Base-by-base conservation (phyloP, 2,113 vertebrate genomes). In the Taurulus bubalis region DNA sequence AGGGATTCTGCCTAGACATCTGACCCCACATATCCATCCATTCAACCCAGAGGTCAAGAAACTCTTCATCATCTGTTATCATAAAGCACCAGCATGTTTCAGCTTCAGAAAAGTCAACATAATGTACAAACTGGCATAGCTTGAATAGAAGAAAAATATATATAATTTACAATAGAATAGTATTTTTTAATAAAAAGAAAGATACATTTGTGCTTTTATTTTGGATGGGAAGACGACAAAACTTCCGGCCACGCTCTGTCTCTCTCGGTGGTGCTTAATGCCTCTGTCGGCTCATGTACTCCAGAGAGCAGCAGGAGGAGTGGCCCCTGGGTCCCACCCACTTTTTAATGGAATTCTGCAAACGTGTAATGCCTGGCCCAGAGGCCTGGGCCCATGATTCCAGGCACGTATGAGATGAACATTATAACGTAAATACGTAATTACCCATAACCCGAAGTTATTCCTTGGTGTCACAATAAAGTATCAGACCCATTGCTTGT, bases 311-410 rank as follows among this genome's bases (percentile, higher is more conserved):
- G 45, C 4, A 40, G 68, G 34, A 74, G 89, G 77, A 30, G 85
- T 26, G 69, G 77, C 66, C 79, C 67, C 56, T 0, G 8, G 49
- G 51, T 2, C 62, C 75, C 85, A 58, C 90, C 90, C 82, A 77
- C 87, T 60, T 77, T 80, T 67, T 90, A 77, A 42, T 84, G 93
- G 91, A 94, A 92, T 94, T 88, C 77, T 96, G 95, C 92, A 93
- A 91, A 95, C 94, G 94, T 95, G 94, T 93, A 90, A 91, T 67
- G 65, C 14, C 22, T 45, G 86, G 71, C 65, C 58, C 30, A 40
- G 45, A 87, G 69, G 75, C 64, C 79, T 45, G 86, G 69, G 64
- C 40, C 22, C 72, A 83, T 22, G 60, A 70, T 12, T 62, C 65
- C 34, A 72, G 49, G 69, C 64, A 67, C 38, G 36, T 26, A 64